These are phyloP conservation scores for Blennius ocellaris DNA, from an alignment of 2,113 vertebrate genomes.

Conservation along the genomic window DNA sequence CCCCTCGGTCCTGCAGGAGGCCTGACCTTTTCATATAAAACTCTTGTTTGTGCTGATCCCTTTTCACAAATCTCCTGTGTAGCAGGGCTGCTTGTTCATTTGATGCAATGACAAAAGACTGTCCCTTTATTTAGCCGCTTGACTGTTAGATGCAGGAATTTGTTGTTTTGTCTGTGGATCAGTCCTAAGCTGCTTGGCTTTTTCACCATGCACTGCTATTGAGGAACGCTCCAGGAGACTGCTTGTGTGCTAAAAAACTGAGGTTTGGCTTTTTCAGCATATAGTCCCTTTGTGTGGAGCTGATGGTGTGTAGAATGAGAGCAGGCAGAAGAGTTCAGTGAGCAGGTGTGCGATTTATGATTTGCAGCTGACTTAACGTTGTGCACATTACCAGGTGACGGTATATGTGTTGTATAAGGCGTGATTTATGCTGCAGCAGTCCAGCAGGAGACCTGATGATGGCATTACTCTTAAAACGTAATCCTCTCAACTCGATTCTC, in stretches of 20 bases:
- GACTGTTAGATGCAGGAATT: not conserved
- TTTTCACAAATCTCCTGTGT: constrained; percentile 6
- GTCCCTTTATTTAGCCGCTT: not conserved
- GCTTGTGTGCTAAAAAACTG: constrained; percentile 7
- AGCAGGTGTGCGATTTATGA: constrained; percentile 52
- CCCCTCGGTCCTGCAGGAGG: constrained; percentile 26
- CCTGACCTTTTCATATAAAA: constrained; percentile 56
- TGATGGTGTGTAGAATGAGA: constrained; percentile 20
- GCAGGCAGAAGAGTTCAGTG: constrained; percentile 29
- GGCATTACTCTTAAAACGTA: constrained; percentile 21
- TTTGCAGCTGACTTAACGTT: constrained; percentile 53
- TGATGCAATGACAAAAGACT: constrained; percentile 1
- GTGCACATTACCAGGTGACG: constrained; percentile 40
- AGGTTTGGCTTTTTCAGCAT: constrained; percentile 24
- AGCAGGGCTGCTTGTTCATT: not conserved
- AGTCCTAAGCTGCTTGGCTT: constrained; percentile 18
- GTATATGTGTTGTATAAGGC: constrained; percentile 33
- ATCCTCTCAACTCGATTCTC: not conserved
- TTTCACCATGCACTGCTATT: not conserved
- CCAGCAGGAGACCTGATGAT: constrained; percentile 4
- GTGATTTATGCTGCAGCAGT: constrained; percentile 21
- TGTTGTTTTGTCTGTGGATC: constrained; percentile 3
- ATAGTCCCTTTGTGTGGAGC: not conserved
- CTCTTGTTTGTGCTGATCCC: constrained; percentile 28
- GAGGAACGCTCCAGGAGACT: not conserved